phyloP scores from a whole-genome alignment of 2,797 vertebrate species.

The Momotus momota region DNA sequence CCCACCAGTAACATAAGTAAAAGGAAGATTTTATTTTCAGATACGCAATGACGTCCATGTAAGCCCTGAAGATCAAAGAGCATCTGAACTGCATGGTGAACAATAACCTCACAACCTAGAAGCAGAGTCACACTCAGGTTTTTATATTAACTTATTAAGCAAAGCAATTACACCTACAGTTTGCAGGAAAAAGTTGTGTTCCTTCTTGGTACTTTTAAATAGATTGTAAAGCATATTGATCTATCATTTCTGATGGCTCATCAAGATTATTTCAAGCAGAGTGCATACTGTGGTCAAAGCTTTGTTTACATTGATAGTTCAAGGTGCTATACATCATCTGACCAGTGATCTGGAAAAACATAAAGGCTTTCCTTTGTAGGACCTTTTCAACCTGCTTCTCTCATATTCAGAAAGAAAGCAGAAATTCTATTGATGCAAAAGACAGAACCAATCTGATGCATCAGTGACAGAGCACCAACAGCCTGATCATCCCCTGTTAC shows the following conservation, averaged over 20 bases:
- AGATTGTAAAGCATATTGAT: conserved; percentile 4
- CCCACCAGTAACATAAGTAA: background rate
- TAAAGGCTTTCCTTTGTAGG: background rate
- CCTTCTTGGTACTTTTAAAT: conserved; percentile 22
- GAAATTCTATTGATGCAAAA: background rate
- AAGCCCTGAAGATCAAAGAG: background rate
- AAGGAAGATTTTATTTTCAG: background rate
- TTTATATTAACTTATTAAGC: background rate
- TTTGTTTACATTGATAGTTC: background rate
- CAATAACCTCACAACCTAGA: background rate
- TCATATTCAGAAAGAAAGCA: background rate
- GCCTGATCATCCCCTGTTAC: background rate
- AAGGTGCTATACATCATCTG: background rate
- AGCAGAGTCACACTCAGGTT: background rate
- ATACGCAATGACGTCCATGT: background rate
- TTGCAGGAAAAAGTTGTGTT: background rate
- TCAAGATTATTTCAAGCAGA: conserved; percentile 45
- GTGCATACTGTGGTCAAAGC: background rate
- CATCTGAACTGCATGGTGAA: background rate
- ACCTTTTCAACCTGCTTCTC: background rate
- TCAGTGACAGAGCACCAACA: background rate
- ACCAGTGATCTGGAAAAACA: background rate
- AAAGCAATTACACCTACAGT: background rate
- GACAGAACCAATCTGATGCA: background rate
- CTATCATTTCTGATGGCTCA: conserved; percentile 1